phyloP scores from a whole-genome alignment of 2,797 vertebrate species.

The Crenichthys baileyi region DNA sequence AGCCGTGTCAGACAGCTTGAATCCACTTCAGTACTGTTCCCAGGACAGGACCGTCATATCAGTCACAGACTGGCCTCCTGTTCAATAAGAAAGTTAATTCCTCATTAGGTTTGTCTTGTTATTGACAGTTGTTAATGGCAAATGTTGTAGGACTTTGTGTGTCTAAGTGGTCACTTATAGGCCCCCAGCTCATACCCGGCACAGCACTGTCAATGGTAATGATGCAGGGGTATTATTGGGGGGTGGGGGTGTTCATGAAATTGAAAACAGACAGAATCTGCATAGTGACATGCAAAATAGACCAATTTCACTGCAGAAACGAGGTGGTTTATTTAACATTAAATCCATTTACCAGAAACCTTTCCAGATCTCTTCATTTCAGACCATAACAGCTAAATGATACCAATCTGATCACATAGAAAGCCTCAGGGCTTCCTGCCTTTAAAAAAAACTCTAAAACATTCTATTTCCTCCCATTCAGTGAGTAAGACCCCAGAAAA shows the following conservation, averaged over 20 bases:
- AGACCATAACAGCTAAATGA: background rate
- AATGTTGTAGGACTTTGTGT: constrained; percentile 21
- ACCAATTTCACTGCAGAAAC: constrained; percentile 6
- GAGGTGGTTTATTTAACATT: constrained; percentile 14
- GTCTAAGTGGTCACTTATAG: constrained; percentile 19
- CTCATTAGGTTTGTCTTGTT: constrained; percentile 76
- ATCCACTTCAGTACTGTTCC: constrained; percentile 67
- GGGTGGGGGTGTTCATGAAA: constrained; percentile 32
- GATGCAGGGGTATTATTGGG: background rate
- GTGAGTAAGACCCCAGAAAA: background rate
- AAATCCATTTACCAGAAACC: background rate
- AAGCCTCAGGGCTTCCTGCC: background rate
- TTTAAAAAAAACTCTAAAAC: background rate
- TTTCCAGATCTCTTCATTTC: background rate
- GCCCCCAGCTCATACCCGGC: constrained; percentile 40
- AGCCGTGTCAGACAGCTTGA: constrained; percentile 67
- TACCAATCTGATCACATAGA: background rate
- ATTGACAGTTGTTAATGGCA: constrained; percentile 25
- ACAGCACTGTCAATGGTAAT: constrained; percentile 53
- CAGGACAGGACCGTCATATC: constrained; percentile 8
- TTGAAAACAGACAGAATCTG: constrained; percentile 47
- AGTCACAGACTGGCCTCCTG: constrained; percentile 22
- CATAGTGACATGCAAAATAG: constrained; percentile 26
- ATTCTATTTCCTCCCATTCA: background rate
- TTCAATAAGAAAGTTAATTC: constrained; percentile 60